Evolutionary conservation across 2,888 invertebrate genomes (phyloP), one percentile per base, ranked within the genome.

Genomic region (Megamerina dolium): DNA sequence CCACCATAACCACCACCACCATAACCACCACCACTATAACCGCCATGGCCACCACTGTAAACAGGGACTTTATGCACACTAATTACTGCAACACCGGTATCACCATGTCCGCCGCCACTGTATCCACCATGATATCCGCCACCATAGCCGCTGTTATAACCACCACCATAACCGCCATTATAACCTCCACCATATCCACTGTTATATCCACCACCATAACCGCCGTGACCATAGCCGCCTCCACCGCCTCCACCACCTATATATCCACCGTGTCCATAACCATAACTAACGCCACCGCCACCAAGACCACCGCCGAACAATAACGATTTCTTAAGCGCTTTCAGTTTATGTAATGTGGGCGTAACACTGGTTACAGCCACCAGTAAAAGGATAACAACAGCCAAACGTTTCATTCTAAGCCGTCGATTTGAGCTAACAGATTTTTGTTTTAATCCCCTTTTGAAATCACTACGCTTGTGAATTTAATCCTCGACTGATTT

Each of bases 1-100:
- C 77, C 73, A 3, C 77, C 73, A 45, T 18, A 73, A 1, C 78
- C 73, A 1, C 79, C 74, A 3, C 78, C 52, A 27, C 57, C 53
- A 8, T 72, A 66, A 1, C 52, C 50, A 17, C 53, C 56, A 26
- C 43, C 32, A 13, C 12, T 4, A 2, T 41, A 38, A 16, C 17
- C 21, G 10, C 44, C 49, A 6, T 33, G 36, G 3, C 43, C 40
- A 3, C 13, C 40, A 13, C 44, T 37, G 18, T 41, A 41, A 12
- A 17, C 14, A 6, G 37, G 37, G 1, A 38, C n/a, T 2, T 75
- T 67, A 62, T 63, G 71, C 16, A 65, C 65, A 46, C 3, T 51
- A 42, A 64, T 66, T 49, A 13, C 52, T 48, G 19, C 51, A 48
- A 32, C 52, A 12, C 56, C 53, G 10, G 59, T 56, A 6, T 56